These are phyloP conservation scores for Tretioscincus oriximinensis DNA, from an alignment of 2,113 vertebrate genomes.

Conservation along the genomic window DNA sequence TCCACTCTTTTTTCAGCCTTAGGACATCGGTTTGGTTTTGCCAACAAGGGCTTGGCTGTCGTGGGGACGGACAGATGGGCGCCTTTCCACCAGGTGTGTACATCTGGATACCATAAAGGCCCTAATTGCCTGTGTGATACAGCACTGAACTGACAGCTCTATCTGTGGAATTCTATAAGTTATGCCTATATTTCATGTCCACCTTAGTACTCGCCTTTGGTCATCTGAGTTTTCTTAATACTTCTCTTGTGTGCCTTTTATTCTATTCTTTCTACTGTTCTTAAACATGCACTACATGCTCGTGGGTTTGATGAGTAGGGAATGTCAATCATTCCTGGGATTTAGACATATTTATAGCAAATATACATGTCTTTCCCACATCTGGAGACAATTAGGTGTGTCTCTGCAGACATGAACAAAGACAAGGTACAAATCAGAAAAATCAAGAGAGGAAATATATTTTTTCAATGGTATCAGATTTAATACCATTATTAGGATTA, in stretches of 20 bases:
- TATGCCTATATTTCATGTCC: rapidly evolving
- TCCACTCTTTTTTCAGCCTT: background rate
- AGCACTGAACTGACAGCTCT: background rate
- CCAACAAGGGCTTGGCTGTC: background rate
- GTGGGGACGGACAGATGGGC: background rate
- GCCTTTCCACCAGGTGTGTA: background rate
- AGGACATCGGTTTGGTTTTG: slow-evolving; percentile 1
- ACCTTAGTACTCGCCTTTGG: background rate
- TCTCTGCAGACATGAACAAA: background rate
- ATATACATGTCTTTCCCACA: background rate
- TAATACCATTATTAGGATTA: too few relatives aligned
- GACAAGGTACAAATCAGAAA: background rate
- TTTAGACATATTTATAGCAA: background rate
- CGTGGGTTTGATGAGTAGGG: background rate
- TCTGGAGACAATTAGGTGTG: background rate
- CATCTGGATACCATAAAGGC: background rate
- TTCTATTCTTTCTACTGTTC: background rate
- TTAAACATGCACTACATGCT: background rate
- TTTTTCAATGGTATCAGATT: too few relatives aligned
- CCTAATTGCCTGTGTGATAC: background rate
- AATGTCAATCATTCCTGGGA: background rate
- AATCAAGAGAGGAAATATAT: background rate
- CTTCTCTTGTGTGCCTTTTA: background rate
- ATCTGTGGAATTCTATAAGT: background rate
- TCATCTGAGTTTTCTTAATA: background rate